Evolutionary conservation across 2,888 invertebrate genomes (phyloP).

Genomic region (Campaea margaritaria): DNA sequence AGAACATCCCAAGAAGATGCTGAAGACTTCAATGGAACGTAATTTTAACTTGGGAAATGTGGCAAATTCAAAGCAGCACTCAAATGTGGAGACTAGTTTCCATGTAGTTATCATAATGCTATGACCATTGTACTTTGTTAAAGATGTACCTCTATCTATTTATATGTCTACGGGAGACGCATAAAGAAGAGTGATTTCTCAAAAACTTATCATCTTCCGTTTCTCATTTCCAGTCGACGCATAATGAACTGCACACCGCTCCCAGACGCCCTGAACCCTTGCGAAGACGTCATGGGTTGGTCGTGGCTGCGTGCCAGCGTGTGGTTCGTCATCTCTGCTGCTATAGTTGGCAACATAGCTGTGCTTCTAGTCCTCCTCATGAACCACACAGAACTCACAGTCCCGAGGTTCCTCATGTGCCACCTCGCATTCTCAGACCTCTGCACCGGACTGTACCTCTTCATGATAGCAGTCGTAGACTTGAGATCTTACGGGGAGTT

Average conservation of each 20-base stretch:
- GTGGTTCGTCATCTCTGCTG: slow-evolving; percentile 94
- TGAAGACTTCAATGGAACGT: no score
- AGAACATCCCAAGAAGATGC: no score
- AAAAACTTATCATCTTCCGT: neutral
- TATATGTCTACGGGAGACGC: no score
- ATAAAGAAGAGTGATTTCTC: no score
- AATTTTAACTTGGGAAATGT: no score
- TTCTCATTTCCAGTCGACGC: slow-evolving; percentile 57
- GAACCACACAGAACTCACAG: slow-evolving; percentile 79
- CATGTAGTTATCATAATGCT: no score
- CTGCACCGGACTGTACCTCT: slow-evolving; percentile 93
- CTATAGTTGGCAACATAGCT: slow-evolving; percentile 93
- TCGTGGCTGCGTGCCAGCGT: slow-evolving; percentile 91
- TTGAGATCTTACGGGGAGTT: slow-evolving; percentile 93
- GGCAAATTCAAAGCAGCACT: no score
- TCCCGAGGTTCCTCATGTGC: slow-evolving; percentile 80
- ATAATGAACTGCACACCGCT: slow-evolving; percentile 88
- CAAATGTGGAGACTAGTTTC: no score
- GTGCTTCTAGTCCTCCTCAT: slow-evolving; percentile 91
- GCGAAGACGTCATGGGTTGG: slow-evolving; percentile 96
- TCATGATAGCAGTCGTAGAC: slow-evolving; percentile 94
- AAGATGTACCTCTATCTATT: no score
- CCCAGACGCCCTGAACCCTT: slow-evolving; percentile 93
- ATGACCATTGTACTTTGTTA: no score
- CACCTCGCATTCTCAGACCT: slow-evolving; percentile 96